Conservation (phyloP, 2,113 vertebrate genomes). For the Sapayoa aenigma region DNA sequence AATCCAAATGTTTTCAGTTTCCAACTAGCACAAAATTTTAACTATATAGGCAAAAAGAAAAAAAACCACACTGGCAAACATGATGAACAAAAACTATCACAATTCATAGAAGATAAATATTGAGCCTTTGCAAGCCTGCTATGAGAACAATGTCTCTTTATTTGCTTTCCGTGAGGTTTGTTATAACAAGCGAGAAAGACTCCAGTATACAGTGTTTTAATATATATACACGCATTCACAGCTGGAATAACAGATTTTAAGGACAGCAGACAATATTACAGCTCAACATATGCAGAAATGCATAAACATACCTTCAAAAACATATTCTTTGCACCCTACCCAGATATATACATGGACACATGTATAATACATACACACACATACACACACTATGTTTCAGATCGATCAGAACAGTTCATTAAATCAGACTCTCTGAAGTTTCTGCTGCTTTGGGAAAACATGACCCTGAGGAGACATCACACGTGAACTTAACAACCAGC, state of each 20-base stretch:
- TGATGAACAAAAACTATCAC: slow-evolving; percentile 16
- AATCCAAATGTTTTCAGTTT: background rate
- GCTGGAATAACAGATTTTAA: slow-evolving; percentile 39
- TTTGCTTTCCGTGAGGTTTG: slow-evolving; percentile 5
- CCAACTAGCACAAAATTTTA: background rate
- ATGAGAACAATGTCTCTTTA: slow-evolving; percentile 56
- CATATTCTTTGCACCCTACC: background rate
- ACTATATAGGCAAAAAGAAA: background rate
- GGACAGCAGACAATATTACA: background rate
- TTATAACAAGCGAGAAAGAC: slow-evolving; percentile 31
- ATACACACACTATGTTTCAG: background rate
- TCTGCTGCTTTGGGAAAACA: slow-evolving; percentile 36
- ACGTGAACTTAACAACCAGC: slow-evolving; percentile 4
- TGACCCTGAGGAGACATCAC: background rate
- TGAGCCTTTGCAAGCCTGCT: slow-evolving; percentile 3
- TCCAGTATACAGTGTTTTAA: background rate
- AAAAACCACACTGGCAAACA: background rate
- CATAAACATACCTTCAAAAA: slow-evolving; percentile 16
- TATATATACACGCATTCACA: background rate
- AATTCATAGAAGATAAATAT: slow-evolving; percentile 50
- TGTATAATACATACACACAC: no score
- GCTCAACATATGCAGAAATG: slow-evolving; percentile 7
- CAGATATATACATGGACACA: background rate
- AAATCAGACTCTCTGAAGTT: slow-evolving; percentile 24
- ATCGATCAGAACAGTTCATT: background rate